Evolutionary conservation across 2,113 vertebrate species (phyloP), one percentile per base, ranked within the genome.

Genomic region (Hucho hucho): DNA sequence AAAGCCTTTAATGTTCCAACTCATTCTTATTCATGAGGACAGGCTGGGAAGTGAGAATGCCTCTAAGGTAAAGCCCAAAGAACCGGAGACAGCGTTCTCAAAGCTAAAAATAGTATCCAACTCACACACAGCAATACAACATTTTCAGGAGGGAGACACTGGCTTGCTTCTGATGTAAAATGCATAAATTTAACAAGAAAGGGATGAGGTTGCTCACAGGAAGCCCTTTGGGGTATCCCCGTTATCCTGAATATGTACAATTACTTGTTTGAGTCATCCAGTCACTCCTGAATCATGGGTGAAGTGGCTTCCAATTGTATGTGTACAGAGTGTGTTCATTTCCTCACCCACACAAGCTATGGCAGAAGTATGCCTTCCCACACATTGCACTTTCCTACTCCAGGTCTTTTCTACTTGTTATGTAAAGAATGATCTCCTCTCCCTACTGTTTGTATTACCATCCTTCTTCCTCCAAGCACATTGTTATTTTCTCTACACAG

Each of bases 51-150:
- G 3, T 14, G 14, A 20, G 22, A 3, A 0, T 79, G 73, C 75
- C 81, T 87, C 29, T 0, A 67, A 79, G 73, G 75, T 78, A 46
- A 74, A 75, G 71, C 66, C 70, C 64, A 66, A 20, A 2, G 14
- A 75, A 77, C 75, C 46, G 14, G 12, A 82, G 79, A 81, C 75
- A 75, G 43, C 75, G 58, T 79, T 83, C 74, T 76, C 28, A n/a
- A 18, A 20, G 49, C 81, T 81, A 83, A 84, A 87, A 84, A 86
- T 87, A 87, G 78, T 76, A 14, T 59, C 14, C 73, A 24, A 24
- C 69, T 75, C 72, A 72, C 66, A 69, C 61, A 37, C 32, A 24
- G n/a, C 14, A 58, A 22, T 24, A 47, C 46, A 63, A 47, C 37
- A 22, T 71, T 28, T 82, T 77, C 14, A 72, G 76, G 56, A 26